Conservation (phyloP, 2,888 invertebrate genomes). For the Micoletzkya japonica region DNA sequence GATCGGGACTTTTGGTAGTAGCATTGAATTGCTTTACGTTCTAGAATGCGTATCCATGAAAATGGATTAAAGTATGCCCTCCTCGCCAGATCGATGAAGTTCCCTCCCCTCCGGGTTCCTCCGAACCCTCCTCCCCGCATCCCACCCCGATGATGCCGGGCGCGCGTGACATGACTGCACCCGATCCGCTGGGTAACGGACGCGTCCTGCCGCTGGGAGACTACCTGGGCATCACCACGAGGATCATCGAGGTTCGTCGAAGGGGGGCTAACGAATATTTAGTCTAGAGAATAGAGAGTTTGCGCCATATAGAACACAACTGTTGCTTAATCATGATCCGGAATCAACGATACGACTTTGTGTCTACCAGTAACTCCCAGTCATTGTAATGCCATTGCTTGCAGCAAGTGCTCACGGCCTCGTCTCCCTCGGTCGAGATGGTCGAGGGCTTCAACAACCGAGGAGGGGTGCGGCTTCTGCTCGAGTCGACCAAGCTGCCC, state of each 20-base stretch:
- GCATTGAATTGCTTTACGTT: neutral
- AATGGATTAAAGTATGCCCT: neutral
- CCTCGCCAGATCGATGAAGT: neutral
- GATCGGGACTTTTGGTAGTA: too few species aligned
- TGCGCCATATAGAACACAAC: neutral
- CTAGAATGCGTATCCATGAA: neutral
- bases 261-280: neutral
- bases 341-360: neutral
- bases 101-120: too few species aligned
- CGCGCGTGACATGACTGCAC: constrained; percentile 7
- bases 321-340: neutral
- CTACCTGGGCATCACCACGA: constrained; percentile 46
- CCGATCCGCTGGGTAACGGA: constrained; percentile 30
- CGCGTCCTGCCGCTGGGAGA: constrained; percentile 51
- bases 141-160: too few species aligned
- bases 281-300: neutral
- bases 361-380: neutral
- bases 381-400: neutral
- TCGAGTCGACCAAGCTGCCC: constrained; percentile 33
- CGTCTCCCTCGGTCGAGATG: constrained; percentile 37
- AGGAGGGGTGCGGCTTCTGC: constrained; percentile 37
- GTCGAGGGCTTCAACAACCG: constrained; percentile 38
- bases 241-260: constrained; percentile 37
- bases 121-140: too few species aligned
- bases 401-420: constrained; percentile 39